Evolutionary conservation across 2,113 vertebrate species (phyloP).

Genomic region (Takifugu bimaculatus): DNA sequence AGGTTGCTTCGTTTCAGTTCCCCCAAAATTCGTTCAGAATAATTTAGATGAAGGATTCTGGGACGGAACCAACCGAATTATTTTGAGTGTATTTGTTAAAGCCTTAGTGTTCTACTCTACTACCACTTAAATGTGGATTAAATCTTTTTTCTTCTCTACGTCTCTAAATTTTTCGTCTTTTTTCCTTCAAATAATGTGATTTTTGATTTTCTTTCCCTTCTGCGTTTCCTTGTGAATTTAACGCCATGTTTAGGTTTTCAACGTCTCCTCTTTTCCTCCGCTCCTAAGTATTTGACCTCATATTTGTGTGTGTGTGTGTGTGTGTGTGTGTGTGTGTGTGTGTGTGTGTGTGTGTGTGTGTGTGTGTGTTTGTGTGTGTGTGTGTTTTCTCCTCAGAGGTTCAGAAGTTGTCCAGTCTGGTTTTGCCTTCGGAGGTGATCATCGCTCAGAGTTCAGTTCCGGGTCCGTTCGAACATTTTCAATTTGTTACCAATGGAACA

Average conservation of each 20-base stretch:
- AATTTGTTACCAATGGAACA: too few relatives aligned
- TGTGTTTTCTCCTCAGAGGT: conserved; percentile 76
- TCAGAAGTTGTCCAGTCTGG: conserved; percentile 94
- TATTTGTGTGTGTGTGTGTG: neutral
- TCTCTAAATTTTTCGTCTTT: conserved; percentile 35
- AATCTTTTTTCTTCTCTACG: conserved; percentile 24
- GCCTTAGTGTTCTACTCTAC: neutral
- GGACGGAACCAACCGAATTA: too few relatives aligned
- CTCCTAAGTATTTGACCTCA: too few relatives aligned
- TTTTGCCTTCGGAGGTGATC: conserved; percentile 92
- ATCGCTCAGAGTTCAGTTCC: conserved; percentile 97
- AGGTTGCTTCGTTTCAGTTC: too few relatives aligned
- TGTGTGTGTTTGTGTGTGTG: neutral
- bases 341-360: neutral
- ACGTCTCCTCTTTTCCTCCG: too few relatives aligned
- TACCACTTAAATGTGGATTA: neutral
- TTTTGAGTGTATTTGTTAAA: neutral
- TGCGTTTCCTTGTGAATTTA: neutral
- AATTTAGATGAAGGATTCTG: neutral
- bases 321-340: neutral
- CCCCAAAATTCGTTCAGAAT: too few relatives aligned
- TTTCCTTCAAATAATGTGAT: neutral
- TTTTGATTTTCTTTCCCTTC: neutral
- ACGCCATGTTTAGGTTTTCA: too few relatives aligned
- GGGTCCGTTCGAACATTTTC: conserved; percentile 21